Evolutionary conservation across 2,888 invertebrate species (phyloP), one percentile per base, ranked within the genome.

Genomic region (Rhagophthalmus giganteus): DNA sequence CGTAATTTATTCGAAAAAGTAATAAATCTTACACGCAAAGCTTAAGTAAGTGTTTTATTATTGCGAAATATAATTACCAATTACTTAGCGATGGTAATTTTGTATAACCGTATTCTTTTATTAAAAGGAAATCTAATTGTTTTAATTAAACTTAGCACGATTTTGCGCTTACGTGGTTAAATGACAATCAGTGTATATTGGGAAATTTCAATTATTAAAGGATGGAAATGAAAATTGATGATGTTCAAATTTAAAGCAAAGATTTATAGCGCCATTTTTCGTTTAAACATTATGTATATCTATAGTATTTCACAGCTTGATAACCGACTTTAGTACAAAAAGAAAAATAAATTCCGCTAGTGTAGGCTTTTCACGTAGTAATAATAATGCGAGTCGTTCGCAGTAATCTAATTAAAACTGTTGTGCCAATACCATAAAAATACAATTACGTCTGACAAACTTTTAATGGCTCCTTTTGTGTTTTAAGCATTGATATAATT

Each of bases 181-280:
- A 59, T 59, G 60, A 60, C 60, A 62, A 59, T 60, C 57, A 57
- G 52, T 55, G 48, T 60, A 52, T 59, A 60, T 59, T 60, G 59
- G 59, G 60, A 61, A 64, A 64, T 65, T 65, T 65, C 63, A 65
- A 65, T 65, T 65, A 63, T 59, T 62, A 57, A 49, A 42, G 59
- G 61, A 62, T 61, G 61, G 58, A 65, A 64, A 64, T 65, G 60
- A 63, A 63, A 65, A 64, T 65, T 65, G 61, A 65, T 65, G 62
- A 61, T 58, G 50, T 40, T 48, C 32, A 40, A 32, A 11, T 46
- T 31, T 50, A 41, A 54, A 54, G 46, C 50, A 54, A 53, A 48
- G 53, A 53, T 53, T 53, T 53, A 53, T 53, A 42, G 42, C 37
- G 26, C 12, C 35, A 41, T 49, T 41, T 42, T 42, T 35, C 39